Evolutionary conservation across 2,113 vertebrate genomes (phyloP).

Genomic region (Electrona antarctica): DNA sequence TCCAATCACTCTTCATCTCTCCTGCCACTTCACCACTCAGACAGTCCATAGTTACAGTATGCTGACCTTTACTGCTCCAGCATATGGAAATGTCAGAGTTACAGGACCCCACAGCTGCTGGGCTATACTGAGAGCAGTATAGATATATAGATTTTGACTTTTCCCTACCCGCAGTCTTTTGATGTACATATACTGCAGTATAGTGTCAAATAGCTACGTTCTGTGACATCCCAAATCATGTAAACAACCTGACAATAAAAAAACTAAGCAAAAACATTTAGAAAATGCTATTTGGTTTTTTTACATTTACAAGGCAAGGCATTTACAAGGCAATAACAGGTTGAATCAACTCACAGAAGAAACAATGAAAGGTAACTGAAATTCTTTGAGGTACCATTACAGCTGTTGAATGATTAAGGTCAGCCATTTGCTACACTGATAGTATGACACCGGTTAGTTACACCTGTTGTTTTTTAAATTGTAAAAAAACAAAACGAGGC

Average conservation of each 20-base stretch:
- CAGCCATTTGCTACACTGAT: not conserved
- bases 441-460: too few species aligned
- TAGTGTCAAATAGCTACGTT: too few species aligned
- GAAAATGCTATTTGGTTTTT: too few species aligned
- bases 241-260: too few species aligned
- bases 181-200: too few species aligned
- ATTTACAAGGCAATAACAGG: not conserved
- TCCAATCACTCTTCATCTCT: not conserved
- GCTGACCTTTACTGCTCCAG: not conserved
- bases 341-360: not conserved
- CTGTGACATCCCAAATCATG: too few species aligned
- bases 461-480: too few species aligned
- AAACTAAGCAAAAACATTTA: too few species aligned
- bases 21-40: not conserved
- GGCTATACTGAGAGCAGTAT: slow-evolving; percentile 16
- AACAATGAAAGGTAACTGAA: not conserved
- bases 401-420: not conserved
- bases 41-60: not conserved
- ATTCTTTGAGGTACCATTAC: not conserved
- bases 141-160: not conserved
- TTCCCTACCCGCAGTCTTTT: not conserved
- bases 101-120: slow-evolving; percentile 8
- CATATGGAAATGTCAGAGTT: not conserved
- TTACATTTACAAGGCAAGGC: too few species aligned
- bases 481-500: too few species aligned